A percentile compares a stretch with the other conserved stretches of the same genome.
These are phyloP conservation scores for Amniataba percoides DNA, from an alignment of 2,797 vertebrate species.

Conservation along the genomic window DNA sequence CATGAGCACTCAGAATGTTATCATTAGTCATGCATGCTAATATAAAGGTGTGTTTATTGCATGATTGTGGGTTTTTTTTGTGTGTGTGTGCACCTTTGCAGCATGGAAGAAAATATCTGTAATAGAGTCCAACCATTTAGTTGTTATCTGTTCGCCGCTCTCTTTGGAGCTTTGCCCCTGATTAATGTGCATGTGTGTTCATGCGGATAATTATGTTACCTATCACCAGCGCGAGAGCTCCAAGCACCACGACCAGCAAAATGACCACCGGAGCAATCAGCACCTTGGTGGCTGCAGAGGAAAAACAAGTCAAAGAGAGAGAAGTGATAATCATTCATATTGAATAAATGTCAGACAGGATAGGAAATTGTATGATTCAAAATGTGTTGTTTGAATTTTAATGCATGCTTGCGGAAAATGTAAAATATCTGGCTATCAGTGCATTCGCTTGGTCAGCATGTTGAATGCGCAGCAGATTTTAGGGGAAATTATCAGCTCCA, in stretches of 20 bases:
- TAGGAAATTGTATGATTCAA: constrained; percentile 11
- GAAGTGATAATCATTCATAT: constrained; percentile 16
- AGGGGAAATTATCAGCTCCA: constrained; percentile 8
- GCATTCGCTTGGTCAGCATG: background rate
- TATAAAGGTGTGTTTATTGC: background rate
- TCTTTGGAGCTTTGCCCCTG: constrained; percentile 5
- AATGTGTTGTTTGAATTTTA: constrained; percentile 8
- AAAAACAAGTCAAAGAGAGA: constrained; percentile 23
- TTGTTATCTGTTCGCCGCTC: constrained; percentile 4
- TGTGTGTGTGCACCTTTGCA: background rate
- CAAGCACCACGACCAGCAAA: constrained; percentile 93
- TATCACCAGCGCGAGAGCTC: constrained; percentile 94
- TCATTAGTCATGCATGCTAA: background rate
- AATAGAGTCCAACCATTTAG: constrained; percentile 23
- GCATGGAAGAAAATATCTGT: constrained; percentile 18
- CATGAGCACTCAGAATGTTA: background rate
- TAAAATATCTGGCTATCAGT: background rate
- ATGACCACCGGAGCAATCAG: constrained; percentile 93
- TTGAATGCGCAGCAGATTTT: background rate
- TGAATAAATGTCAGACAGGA: constrained; percentile 4
- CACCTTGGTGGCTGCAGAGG: constrained; percentile 92
- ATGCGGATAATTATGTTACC: constrained; percentile 84
- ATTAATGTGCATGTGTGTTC: constrained; percentile 27
- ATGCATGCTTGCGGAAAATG: constrained; percentile 10
- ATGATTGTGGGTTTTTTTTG: background rate